Evolutionary conservation across 2,113 vertebrate genomes (phyloP).

Genomic region (Pampusana beccarii): DNA sequence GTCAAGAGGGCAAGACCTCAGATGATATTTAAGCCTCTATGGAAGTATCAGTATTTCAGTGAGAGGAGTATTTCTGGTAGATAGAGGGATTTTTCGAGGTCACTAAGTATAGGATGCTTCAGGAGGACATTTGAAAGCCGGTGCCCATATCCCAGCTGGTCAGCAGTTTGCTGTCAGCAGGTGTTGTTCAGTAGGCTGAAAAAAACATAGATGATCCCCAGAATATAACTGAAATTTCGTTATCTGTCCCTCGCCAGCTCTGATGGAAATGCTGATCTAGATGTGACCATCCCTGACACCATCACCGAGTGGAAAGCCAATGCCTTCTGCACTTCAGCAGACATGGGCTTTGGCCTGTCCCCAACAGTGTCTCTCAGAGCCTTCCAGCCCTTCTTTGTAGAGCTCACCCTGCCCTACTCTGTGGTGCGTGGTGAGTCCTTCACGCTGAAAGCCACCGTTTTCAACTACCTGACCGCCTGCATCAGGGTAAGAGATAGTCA

Average conservation of each 20-base stretch:
- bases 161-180: neutral
- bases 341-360: constrained; percentile 84
- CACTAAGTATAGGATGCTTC: neutral
- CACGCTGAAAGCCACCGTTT: constrained; percentile 79
- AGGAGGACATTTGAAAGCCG: neutral
- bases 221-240: neutral
- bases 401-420: constrained; percentile 87
- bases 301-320: constrained; percentile 89
- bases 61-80: neutral
- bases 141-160: neutral
- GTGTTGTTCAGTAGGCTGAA: neutral
- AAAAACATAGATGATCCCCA: neutral
- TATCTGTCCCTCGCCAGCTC: constrained; percentile 53
- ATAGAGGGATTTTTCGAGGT: neutral
- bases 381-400: constrained; percentile 91
- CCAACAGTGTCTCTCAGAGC: constrained; percentile 67
- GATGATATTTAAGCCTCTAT: neutral
- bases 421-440: constrained; percentile 85
- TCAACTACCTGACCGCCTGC: constrained; percentile 82
- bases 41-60: neutral
- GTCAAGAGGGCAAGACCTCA: neutral
- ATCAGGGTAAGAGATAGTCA: constrained; percentile 79
- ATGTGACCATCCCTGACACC: constrained; percentile 82
- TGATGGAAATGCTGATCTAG: constrained; percentile 71
- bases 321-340: constrained; percentile 79